phyloP scores from a whole-genome alignment of 2,797 vertebrate species.

The Pangasius djambal region DNA sequence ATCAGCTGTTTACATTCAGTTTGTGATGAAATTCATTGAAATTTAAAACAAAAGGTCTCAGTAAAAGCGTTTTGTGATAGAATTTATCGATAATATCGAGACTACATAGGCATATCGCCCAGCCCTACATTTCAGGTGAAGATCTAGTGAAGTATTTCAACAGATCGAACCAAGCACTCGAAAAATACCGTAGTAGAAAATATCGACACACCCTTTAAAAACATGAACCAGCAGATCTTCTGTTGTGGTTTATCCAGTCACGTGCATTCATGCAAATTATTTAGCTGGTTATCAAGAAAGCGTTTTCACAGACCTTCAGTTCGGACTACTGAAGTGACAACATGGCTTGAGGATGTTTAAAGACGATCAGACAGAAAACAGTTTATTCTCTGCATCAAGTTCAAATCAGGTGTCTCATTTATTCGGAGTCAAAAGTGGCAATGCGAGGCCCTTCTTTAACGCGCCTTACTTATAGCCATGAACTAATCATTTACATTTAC shows the following conservation, averaged over 20 bases:
- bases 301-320: neutral
- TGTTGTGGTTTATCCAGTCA: neutral
- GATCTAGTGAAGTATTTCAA: neutral
- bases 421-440: neutral
- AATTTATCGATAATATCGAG: neutral
- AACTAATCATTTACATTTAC: neutral
- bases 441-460: neutral
- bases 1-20: neutral
- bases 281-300: neutral
- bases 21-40: no score
- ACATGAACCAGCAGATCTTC: neutral
- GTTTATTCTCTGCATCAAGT: no score
- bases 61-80: neutral
- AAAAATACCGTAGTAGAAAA: neutral
- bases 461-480: neutral
- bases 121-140: neutral
- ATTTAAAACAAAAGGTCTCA: no score
- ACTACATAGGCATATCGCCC: neutral
- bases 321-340: no score
- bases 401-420: neutral
- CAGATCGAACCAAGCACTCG: neutral
- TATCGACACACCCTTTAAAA: neutral
- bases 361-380: no score
- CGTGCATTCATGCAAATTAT: neutral
- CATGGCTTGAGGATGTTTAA: no score